Evolutionary conservation across 2,888 invertebrate genomes (phyloP).

Genomic region (Eristalinus aeneus): DNA sequence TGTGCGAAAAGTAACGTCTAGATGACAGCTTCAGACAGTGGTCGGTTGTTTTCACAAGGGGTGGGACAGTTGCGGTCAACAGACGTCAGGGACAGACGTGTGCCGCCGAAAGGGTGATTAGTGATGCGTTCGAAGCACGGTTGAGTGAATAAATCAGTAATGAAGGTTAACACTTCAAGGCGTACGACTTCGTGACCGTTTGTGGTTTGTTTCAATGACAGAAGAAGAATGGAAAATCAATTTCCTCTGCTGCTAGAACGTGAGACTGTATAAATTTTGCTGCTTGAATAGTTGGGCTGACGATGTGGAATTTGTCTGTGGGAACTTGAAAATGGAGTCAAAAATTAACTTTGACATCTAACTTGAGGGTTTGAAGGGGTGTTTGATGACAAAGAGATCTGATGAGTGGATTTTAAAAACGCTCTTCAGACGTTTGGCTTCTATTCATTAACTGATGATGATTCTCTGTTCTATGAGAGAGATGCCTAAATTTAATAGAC

Average conservation of each 20-base stretch:
- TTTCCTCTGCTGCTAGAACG: background rate
- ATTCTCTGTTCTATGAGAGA: no score
- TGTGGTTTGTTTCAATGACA: background rate
- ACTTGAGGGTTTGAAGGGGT: no score
- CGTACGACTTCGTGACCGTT: background rate
- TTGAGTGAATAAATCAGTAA: slow-evolving; percentile 25
- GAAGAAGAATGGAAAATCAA: background rate
- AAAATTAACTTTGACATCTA: background rate
- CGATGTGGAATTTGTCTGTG: background rate
- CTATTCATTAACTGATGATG: no score
- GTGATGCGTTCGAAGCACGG: slow-evolving; percentile 24
- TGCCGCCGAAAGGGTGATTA: slow-evolving; percentile 32
- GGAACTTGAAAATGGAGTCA: background rate
- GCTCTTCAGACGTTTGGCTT: no score
- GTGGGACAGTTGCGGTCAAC: background rate
- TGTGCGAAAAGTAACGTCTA: background rate
- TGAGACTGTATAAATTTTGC: background rate
- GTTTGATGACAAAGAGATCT: no score
- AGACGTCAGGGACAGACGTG: slow-evolving; percentile 12
- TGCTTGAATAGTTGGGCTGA: background rate
- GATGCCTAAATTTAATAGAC: no score
- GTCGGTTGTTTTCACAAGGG: background rate
- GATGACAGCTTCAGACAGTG: background rate
- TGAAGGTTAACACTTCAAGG: background rate
- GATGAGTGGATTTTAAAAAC: no score